Base-by-base conservation (phyloP, 2,888 invertebrate species). In the Aricia artaxerxes region DNA sequence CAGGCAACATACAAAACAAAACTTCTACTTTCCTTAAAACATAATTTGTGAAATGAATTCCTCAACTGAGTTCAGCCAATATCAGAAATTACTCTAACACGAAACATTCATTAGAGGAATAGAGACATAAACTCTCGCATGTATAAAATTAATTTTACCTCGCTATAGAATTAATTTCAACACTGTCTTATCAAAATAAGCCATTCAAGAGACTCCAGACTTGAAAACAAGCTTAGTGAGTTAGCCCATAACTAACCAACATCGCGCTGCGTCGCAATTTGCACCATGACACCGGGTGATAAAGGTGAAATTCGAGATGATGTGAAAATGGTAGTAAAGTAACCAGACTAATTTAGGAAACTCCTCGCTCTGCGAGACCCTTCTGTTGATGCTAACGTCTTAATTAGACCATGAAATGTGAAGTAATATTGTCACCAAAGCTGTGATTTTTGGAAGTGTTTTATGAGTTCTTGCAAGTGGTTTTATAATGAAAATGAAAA, bases 401-500 rank as follows among this genome's bases (percentile, higher is more conserved):
- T 73, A 73, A 78, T 78, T 78, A 73, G 60, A 73, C 40, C 78
- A 73, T 73, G 73, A 78, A 78, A 78, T 78, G 78, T 40, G 57
- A 31, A 72, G 57, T 57, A 60, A 72, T 78, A 61, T 40, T 44
- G 57, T 76, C 76, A 53, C 24, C 24, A 44, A 73, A 44, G 73
- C 44, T 73, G 44, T n/a, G 44, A 73, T 73, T 73, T 73, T 44
- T 13, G n/a, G 44, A 44, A 78, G 64, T 64, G 31, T 24, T 64
- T 64, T 16, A 57, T 57, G 16, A 57, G 16, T 57, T 57, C 57
- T 57, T 57, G 57, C 16, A 57, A 57, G 57, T 16, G 16, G 16
- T 16, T 16, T 57, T 57, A 57, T 57, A 16, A 16, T 57, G 16
- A 24, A 24, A 24, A 24, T 24, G 24, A 24, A 24, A 24, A 24